Evolutionary conservation across 2,113 vertebrate species (phyloP).

Genomic region (Embiotoca jacksoni): DNA sequence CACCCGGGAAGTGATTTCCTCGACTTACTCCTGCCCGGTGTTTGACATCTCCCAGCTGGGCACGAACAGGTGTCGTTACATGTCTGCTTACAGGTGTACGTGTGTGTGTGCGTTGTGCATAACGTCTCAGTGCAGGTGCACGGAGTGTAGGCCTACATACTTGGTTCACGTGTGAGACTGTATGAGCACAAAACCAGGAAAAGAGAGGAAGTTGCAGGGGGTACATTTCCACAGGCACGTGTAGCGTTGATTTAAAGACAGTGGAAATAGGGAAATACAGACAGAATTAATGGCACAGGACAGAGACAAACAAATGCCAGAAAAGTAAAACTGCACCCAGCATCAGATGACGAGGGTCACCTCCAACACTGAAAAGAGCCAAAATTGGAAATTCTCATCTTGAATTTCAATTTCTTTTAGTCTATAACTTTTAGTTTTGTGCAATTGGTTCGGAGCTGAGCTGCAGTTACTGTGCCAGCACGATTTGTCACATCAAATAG

Average conservation of each 20-base stretch:
- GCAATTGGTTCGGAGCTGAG: conserved; percentile 17
- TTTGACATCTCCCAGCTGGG: conserved; percentile 65
- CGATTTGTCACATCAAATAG: conserved; percentile 66
- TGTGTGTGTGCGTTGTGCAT: conserved; percentile 37
- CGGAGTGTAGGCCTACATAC: conserved; percentile 47
- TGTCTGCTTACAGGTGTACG: conserved; percentile 50
- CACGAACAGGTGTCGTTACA: conserved; percentile 60
- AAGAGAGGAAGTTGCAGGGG: conserved; percentile 67
- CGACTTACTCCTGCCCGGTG: conserved; percentile 62
- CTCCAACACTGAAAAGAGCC: conserved; percentile 6
- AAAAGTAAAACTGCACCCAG: conserved; percentile 58
- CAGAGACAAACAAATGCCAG: conserved; percentile 66
- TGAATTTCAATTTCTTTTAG: conserved; percentile 6
- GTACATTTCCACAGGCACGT: conserved; percentile 76
- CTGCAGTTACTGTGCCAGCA: conserved; percentile 69
- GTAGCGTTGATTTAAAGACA: conserved; percentile 74
- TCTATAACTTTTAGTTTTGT: background rate
- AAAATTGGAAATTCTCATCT: conserved; percentile 25
- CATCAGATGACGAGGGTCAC: conserved; percentile 13
- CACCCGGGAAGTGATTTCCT: conserved; percentile 54
- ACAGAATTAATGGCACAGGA: conserved; percentile 67
- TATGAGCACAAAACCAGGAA: conserved; percentile 52
- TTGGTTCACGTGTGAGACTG: conserved; percentile 38
- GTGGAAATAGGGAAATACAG: conserved; percentile 67
- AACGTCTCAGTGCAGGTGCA: conserved; percentile 59